These are phyloP conservation scores for Entomobrya multifasciata DNA, from an alignment of 2,888 invertebrate species.

Conservation along the genomic window DNA sequence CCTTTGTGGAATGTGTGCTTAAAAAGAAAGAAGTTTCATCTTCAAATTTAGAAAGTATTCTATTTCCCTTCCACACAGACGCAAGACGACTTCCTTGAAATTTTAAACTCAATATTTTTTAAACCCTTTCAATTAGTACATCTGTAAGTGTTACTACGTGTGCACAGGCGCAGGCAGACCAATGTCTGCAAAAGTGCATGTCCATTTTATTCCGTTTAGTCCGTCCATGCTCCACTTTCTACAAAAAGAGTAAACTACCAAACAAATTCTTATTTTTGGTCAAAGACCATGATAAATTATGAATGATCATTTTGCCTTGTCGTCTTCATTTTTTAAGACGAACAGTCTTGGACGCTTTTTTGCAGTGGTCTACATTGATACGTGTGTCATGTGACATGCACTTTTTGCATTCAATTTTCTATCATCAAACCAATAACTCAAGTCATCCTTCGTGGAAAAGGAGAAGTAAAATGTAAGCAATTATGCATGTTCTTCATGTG, in stretches of 20 bases:
- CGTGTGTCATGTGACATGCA: too few relatives aligned
- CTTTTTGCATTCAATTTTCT: not conserved
- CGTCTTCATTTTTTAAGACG: constrained; percentile 14
- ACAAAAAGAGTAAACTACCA: not conserved
- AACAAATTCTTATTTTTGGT: not conserved
- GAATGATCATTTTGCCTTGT: constrained; percentile 44
- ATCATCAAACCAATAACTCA: not conserved
- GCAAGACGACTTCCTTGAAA: constrained; percentile 1
- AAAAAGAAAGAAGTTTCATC: not conserved
- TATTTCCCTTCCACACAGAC: not conserved
- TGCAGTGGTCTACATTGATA: not conserved
- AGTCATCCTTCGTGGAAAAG: not conserved
- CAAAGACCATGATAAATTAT: constrained; percentile 47
- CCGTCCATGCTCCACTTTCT: constrained; percentile 55
- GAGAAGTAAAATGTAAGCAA: constrained; percentile 12
- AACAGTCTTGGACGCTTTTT: not conserved
- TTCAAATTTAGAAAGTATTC: constrained; percentile 7
- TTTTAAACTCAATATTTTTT: constrained; percentile 4
- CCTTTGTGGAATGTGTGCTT: not conserved
- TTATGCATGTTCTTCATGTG: constrained; percentile 23
- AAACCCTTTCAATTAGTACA: not conserved
- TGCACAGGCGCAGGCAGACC: not conserved
- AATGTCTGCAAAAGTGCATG: not conserved
- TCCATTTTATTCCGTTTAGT: constrained; percentile 29
- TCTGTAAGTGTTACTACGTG: too few relatives aligned